phyloP scores from a whole-genome alignment of 2,888 invertebrate genomes.

The Oscheius sp. region DNA sequence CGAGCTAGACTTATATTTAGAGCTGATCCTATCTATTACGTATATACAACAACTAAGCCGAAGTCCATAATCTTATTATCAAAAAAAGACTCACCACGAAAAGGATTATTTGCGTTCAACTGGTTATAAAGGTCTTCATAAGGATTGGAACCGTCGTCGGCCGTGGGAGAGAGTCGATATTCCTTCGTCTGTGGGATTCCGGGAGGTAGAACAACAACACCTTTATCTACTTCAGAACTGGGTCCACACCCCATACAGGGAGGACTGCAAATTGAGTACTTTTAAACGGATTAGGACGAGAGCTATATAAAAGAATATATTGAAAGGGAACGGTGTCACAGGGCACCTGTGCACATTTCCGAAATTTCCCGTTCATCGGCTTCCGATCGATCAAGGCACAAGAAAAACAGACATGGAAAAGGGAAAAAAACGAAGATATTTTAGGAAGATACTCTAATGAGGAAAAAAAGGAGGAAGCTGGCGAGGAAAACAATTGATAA shows the following conservation, averaged over 20 bases:
- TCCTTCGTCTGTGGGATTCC: background rate
- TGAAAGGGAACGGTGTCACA: background rate
- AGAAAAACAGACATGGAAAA: background rate
- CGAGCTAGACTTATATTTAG: too few relatives aligned
- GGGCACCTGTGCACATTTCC: slow-evolving; percentile 24
- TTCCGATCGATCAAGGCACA: slow-evolving; percentile 15
- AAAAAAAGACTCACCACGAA: background rate
- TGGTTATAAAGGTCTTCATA: slow-evolving; percentile 30
- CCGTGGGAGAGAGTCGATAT: background rate
- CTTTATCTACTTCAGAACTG: slow-evolving; percentile 24
- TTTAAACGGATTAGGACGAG: background rate
- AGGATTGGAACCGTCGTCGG: slow-evolving; percentile 18
- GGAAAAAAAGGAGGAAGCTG: background rate
- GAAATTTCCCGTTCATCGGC: slow-evolving; percentile 18
- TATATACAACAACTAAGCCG: too few relatives aligned
- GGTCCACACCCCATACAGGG: slow-evolving; percentile 37
- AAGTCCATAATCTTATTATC: too few relatives aligned
- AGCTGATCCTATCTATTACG: too few relatives aligned
- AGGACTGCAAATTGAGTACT: slow-evolving; percentile 1
- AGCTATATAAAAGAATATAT: background rate
- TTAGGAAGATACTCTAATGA: background rate
- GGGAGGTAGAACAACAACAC: background rate
- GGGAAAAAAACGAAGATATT: background rate
- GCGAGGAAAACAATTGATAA: slow-evolving; percentile 14
- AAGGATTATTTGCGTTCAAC: slow-evolving; percentile 14